These are phyloP conservation scores for Drosophila dunni DNA, from an alignment of 1,140 invertebrate genomes.

Conservation along the genomic window DNA sequence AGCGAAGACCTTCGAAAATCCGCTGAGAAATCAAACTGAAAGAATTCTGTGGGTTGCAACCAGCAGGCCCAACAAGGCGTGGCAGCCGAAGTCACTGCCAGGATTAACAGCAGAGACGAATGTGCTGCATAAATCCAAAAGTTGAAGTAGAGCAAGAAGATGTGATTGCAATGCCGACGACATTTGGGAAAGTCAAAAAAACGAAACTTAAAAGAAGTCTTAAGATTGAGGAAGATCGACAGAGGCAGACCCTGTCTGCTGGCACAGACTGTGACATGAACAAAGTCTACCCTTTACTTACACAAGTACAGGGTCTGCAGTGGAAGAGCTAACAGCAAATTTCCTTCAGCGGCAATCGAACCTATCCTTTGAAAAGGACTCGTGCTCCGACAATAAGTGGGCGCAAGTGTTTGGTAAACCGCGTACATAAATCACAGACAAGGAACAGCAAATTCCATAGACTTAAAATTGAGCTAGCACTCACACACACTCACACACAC, in stretches of 20 bases:
- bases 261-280: no score
- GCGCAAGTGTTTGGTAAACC: conserved; percentile 54
- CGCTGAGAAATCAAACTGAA: conserved; percentile 74
- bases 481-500: conserved; percentile 24
- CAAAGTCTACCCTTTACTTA: no score
- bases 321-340: neutral
- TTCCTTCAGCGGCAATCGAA: neutral
- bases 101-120: conserved; percentile 72
- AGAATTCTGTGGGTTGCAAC: conserved; percentile 10
- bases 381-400: conserved; percentile 38
- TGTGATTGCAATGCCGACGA: conserved; percentile 51
- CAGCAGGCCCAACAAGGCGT: conserved; percentile 36
- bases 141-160: neutral
- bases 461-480: neutral
- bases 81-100: conserved; percentile 24
- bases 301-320: no score
- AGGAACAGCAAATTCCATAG: conserved; percentile 30
- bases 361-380: neutral
- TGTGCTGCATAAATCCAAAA: conserved; percentile 66
- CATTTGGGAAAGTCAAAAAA: conserved; percentile 55
- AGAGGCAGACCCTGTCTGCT: no score
- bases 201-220: neutral
- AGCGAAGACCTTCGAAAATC: conserved; percentile 42
- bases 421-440: conserved; percentile 53
- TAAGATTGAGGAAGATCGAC: no score